These are phyloP conservation scores for Hemiscyllium ocellatum DNA, from an alignment of 2,113 vertebrate genomes.

Conservation along the genomic window DNA sequence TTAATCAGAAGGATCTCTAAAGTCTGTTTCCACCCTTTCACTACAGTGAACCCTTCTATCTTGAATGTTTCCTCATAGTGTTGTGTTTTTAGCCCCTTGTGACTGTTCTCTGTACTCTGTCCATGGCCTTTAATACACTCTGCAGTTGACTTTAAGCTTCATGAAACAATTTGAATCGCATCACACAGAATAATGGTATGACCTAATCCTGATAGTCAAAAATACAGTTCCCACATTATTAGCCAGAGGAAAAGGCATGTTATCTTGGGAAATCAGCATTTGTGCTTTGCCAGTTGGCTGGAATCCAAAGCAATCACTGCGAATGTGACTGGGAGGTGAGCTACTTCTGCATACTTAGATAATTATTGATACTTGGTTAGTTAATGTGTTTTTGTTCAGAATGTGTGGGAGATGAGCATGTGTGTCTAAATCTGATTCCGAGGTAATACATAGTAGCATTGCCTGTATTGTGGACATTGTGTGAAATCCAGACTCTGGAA, in stretches of 20 bases:
- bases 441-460: not conserved
- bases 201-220: not conserved
- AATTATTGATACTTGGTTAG: constrained; percentile 12
- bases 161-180: not conserved
- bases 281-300: not conserved
- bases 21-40: not conserved
- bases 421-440: not conserved
- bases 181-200: not conserved
- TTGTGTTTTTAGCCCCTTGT: not conserved
- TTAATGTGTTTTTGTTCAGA: not conserved
- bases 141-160: not conserved
- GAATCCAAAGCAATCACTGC: not conserved
- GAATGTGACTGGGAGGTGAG: not conserved
- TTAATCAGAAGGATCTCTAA: too few relatives aligned
- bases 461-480: not conserved
- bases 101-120: not conserved
- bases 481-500: not conserved
- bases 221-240: constrained; percentile 29
- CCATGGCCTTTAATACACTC: not conserved
- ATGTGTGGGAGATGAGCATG: not conserved
- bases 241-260: not conserved
- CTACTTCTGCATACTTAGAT: not conserved
- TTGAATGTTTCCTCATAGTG: not conserved
- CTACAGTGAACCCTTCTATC: not conserved
- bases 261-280: not conserved